Evolutionary conservation across 2,113 vertebrate species (phyloP), one percentile per base, ranked within the genome.

Genomic region (Equus quagga): DNA sequence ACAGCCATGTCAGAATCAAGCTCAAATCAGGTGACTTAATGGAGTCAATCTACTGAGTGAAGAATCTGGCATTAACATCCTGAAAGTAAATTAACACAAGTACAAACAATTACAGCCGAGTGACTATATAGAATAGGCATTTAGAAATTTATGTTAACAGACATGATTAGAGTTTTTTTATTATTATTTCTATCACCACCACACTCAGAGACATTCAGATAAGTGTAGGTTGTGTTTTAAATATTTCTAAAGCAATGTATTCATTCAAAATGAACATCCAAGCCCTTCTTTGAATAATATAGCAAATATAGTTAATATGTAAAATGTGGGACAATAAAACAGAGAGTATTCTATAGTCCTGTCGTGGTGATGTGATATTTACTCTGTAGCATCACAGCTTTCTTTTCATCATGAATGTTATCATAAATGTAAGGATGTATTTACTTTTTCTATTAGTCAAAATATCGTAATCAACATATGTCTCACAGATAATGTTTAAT

Each of bases 71-170:
- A 58, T 67, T 49, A 84, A 69, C 5, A 41, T 60, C 28, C 9
- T 81, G 21, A 94, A 95, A 54, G 21, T 31, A 79, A 83, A 24
- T 62, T 49, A 81, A 70, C 8, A n/a, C 36, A 92, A 86, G 14
- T 24, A 67, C 2, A 23, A 78, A 49, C 3, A 3, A 23, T 72
- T 12, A 36, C 0, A 88, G 10, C 6, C 26, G 46, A 19, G 51
- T 91, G 10, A 46, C 6, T 80, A 31, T 21, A 31, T 26, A 78
- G 36, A 79, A 64, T 24, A 78, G 19, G 9, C n/a, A 69, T 31
- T 92, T 95, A 21, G 3, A 89, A 54, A 49, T 89, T 92, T 94
- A 75, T 75, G n/a, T 89, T 81, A 46, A 65, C 81, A 80, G 65
- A 23, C 5, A 65, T 51, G 0, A 65, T 60, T 70, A 81, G 12